Evolutionary conservation across 2,888 invertebrate genomes (phyloP).

Genomic region (Tromatobia lineatoria): DNA sequence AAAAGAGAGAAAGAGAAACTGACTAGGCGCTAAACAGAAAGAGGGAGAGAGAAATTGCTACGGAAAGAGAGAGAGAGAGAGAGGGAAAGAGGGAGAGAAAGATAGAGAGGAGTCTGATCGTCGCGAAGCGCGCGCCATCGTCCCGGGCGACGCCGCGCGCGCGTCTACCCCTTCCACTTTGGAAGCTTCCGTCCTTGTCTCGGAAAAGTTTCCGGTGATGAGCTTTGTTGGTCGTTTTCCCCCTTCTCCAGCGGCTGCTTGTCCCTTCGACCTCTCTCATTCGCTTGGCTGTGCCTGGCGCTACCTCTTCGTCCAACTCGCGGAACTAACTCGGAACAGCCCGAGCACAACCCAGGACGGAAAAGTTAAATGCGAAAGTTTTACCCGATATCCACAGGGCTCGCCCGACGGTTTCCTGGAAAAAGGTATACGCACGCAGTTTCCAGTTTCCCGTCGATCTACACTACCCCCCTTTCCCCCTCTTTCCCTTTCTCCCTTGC

Average conservation of each 20-base stretch:
- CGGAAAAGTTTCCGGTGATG: conserved; percentile 84
- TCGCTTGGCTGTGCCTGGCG: conserved; percentile 42
- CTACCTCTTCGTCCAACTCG: conserved; percentile 34
- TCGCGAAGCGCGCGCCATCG: conserved; percentile 63
- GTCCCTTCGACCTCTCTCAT: conserved; percentile 48
- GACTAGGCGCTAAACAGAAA: conserved; percentile 33
- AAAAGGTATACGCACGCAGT: conserved; percentile 76
- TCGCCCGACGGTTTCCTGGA: conserved; percentile 72
- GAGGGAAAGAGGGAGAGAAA: conserved; percentile 28
- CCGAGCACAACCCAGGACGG: conserved; percentile 77
- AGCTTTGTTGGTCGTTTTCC: conserved; percentile 84
- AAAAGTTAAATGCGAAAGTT: conserved; percentile 85
- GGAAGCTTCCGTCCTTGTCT: conserved; percentile 79
- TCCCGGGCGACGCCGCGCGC: conserved; percentile 67
- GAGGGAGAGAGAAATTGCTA: conserved; percentile 9
- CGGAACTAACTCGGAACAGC: conserved; percentile 10
- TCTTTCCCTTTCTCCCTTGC: neutral
- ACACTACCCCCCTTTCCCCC: neutral
- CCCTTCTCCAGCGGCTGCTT: conserved; percentile 36
- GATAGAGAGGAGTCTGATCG: conserved; percentile 32
- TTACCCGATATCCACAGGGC: conserved; percentile 82
- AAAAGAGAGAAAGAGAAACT: conserved; percentile 17
- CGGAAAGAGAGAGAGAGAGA: conserved; percentile 43
- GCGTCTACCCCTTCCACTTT: conserved; percentile 56
- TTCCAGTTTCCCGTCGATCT: conserved; percentile 52